Percentiles rank a stretch among this genome's conserved stretches.
phyloP scores from a whole-genome alignment of 2,113 vertebrate species.

The Otolemur garnettii region DNA sequence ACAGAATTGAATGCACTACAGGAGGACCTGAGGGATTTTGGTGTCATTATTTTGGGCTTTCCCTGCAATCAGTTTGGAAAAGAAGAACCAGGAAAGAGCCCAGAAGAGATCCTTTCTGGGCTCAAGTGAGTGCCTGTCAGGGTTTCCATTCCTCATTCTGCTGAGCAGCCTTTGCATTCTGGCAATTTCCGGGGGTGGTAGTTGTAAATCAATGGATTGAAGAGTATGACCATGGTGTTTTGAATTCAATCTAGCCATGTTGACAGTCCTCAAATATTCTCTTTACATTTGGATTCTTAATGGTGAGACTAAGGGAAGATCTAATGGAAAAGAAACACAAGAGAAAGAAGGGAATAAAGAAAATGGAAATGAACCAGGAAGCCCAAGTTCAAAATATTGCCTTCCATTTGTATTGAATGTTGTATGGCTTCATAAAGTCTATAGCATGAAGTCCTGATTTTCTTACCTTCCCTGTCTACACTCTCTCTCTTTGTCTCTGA shows the following conservation, averaged over 20 bases:
- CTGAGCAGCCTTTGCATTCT: neutral
- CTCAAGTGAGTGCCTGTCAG: conserved; percentile 89
- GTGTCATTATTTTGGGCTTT: conserved; percentile 91
- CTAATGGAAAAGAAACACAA: neutral
- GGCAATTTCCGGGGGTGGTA: neutral
- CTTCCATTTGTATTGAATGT: neutral
- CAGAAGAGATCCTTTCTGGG: conserved; percentile 92
- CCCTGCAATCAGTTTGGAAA: conserved; percentile 96
- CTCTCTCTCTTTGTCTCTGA: neutral
- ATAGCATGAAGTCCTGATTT: neutral
- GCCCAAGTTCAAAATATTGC: neutral
- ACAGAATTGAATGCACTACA: conserved; percentile 97
- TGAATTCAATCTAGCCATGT: neutral
- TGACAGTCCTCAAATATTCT: neutral
- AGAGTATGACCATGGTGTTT: neutral
- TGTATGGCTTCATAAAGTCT: neutral
- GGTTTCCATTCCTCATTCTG: neutral
- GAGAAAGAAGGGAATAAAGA: neutral
- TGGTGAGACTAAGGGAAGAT: neutral
- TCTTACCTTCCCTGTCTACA: neutral
- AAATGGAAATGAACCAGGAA: neutral
- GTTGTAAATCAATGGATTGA: neutral
- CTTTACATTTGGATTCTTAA: neutral
- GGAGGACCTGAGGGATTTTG: conserved; percentile 86
- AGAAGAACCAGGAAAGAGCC: conserved; percentile 92